These are phyloP conservation scores for Stenchaetothrips biformis DNA, from an alignment of 2,888 invertebrate species.

Conservation along the genomic window DNA sequence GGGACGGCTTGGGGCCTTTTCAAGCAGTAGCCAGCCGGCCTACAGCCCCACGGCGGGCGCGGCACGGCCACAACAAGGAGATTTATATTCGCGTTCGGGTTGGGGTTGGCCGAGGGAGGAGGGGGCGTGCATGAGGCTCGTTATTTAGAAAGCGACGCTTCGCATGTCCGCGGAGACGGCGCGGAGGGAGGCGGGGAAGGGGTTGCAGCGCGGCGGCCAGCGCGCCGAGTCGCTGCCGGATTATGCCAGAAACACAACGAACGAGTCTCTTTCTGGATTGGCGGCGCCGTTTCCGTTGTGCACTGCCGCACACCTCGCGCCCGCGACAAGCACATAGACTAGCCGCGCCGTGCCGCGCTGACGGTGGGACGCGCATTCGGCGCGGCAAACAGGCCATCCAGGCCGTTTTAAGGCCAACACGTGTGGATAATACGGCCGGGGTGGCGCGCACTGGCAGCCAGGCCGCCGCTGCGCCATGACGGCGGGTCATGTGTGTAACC, in stretches of 20 bases:
- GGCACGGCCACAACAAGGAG: conserved; percentile 16
- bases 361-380: not conserved
- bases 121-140: not conserved
- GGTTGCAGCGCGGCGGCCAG: not conserved
- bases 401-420: not conserved
- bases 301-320: not conserved
- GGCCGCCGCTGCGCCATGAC: not conserved
- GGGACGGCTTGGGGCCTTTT: no score
- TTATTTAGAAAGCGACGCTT: conserved; percentile 12
- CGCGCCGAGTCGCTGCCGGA: not conserved
- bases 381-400: not conserved
- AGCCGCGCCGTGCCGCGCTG: not conserved
- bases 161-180: not conserved
- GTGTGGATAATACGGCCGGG: not conserved
- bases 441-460: not conserved
- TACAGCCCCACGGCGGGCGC: no score
- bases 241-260: not conserved
- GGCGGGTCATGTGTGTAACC: conserved; percentile 23
- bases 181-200: not conserved
- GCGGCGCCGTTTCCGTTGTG: not conserved
- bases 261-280: not conserved
- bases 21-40: no score
- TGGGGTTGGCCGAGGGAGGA: not conserved
- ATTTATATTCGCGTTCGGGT: not conserved
- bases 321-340: not conserved